Conservation (phyloP, 1,140 invertebrate species). For the Drosophila subobscura region DNA sequence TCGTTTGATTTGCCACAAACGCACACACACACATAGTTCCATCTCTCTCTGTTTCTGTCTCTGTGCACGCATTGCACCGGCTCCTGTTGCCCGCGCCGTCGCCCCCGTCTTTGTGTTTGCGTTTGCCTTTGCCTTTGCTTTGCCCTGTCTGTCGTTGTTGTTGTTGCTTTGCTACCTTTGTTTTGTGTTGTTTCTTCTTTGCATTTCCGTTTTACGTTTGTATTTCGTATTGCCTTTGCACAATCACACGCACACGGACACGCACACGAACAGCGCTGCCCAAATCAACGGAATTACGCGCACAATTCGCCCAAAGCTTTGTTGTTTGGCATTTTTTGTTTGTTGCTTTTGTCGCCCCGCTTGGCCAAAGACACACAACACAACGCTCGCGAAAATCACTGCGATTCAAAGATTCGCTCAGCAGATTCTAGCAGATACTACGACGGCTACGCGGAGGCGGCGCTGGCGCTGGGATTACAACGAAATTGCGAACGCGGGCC, state of each 20-base stretch:
- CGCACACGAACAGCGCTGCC: constrained; percentile 31
- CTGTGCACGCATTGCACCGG: constrained; percentile 68
- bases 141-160: constrained; percentile 1
- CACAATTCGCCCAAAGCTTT: constrained; percentile 40
- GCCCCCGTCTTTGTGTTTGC: constrained; percentile 31
- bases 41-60: constrained; percentile 14
- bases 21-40: constrained; percentile 4
- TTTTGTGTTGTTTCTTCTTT: constrained; percentile 66
- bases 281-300: constrained; percentile 49
- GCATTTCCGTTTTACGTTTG: constrained; percentile 75
- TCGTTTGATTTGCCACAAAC: constrained; percentile 34
- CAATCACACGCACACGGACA: constrained; percentile 32
- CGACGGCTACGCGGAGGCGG: constrained; percentile 22
- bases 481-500: constrained; percentile 43
- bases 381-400: constrained; percentile 27
- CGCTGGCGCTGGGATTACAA: constrained; percentile 29
- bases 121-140: constrained; percentile 32
- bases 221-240: constrained; percentile 63
- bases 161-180: constrained; percentile 56
- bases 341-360: constrained; percentile 43
- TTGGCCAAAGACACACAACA: constrained; percentile 25
- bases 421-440: constrained; percentile 1
- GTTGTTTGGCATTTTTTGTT: constrained; percentile 58
- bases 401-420: background rate
- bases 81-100: constrained; percentile 59